Evolutionary conservation across 2,888 invertebrate genomes (phyloP), one percentile per base, ranked within the genome.

Genomic region (Drosophila meridionalis): DNA sequence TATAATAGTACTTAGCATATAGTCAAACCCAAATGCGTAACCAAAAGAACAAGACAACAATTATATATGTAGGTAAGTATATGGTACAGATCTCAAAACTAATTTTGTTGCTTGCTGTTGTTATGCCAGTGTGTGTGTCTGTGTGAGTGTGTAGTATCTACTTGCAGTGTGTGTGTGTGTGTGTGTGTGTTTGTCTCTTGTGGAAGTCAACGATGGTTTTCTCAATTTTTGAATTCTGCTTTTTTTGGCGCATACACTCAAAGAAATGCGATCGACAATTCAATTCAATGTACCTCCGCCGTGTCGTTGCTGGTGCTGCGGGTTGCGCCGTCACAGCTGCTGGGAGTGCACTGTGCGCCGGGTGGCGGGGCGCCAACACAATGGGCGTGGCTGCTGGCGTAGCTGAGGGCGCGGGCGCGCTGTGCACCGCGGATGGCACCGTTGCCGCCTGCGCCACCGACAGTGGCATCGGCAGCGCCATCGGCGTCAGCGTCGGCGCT

Each of bases 241-340:
- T 92, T 92, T 59, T 64, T 3, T 64, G 69, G 59, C 72, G 70
- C 61, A 75, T 47, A 76, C 47, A 74, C 58, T 61, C 67, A 42
- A 69, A 42, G 50, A 72, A 47, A 59, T 57, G 48, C 64, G 47
- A 55, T 73, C 65, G 69, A 55, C 55, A 40, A 28, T 91, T 76
- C 55, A 55, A 55, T 67, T 71, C 60, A 60, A 77, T 73, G 94
- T 96, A 96, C 96, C 96, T 96, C 94, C 95, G 94, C 94, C 96
- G 95, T 94, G 95, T 95, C 91, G 96, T 95, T 93, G 95, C 94
- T 93, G 95, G 94, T 93, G 95, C 94, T 94, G 96, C 95, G 93
- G 96, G 30, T 57, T 62, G 95, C 92, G 96, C 95, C 94, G 96
- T 40, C 55, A 88, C 73, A 73, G 78, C 45, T 45, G 58, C 34